phyloP scores from a whole-genome alignment of 2,113 vertebrate species.

The Oxyura jamaicensis region DNA sequence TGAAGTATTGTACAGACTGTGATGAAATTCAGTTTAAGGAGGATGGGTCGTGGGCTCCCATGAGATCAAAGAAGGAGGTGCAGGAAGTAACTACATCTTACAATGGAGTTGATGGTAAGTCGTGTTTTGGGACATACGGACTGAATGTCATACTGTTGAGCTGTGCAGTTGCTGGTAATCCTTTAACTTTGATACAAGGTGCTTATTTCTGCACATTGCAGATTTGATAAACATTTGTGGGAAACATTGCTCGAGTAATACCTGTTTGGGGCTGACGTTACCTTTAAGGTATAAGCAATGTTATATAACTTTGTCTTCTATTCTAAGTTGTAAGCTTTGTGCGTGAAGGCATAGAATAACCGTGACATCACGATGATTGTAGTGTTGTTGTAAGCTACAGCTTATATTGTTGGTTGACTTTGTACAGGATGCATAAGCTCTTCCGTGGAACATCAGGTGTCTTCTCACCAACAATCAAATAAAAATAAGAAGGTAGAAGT shows the following conservation, averaged over 20 bases:
- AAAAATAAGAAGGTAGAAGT: conserved; percentile 93
- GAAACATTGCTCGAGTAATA: not conserved
- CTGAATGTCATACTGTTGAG: not conserved
- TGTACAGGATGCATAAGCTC: conserved; percentile 84
- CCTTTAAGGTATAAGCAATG: fast-evolving
- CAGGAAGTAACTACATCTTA: conserved; percentile 91
- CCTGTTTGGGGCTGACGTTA: not conserved
- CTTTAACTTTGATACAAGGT: not conserved
- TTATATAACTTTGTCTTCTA: not conserved
- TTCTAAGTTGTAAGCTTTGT: not conserved
- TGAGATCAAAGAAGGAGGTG: conserved; percentile 96
- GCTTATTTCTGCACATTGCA: not conserved
- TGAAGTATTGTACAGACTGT: conserved; percentile 95
- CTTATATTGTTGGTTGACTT: not conserved
- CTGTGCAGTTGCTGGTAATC: fast-evolving
- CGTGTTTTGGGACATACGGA: fast-evolving
- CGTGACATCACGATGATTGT: not conserved
- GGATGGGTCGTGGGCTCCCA: conserved; percentile 96
- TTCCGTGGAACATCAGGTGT: conserved; percentile 83
- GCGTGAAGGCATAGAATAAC: not conserved
- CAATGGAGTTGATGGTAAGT: conserved; percentile 91
- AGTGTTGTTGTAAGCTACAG: not conserved
- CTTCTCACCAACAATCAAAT: conserved; percentile 82
- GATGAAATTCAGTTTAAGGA: conserved; percentile 99
- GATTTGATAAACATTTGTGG: not conserved